Evolutionary conservation across 2,113 vertebrate genomes (phyloP), one percentile per base, ranked within the genome.

Genomic region (Lepus timidus): DNA sequence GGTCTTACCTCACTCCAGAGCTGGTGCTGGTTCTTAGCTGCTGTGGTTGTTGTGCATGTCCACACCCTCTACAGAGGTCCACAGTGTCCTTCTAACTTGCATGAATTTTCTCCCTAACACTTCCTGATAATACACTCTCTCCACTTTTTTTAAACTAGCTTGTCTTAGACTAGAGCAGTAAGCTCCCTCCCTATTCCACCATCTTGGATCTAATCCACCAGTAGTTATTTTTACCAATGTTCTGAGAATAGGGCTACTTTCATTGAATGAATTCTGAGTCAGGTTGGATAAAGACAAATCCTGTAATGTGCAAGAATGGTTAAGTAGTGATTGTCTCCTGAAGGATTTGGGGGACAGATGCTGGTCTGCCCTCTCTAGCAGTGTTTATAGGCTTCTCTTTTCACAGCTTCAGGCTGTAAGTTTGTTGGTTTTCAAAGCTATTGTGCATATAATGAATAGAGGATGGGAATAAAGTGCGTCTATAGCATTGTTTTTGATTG

Each of bases 401-500:
- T 52, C 67, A 52, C 4, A 96, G 25, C 29, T 76, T 27, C 58
- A 51, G 20, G 9, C 83, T 73, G 31, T 85, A 33, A 67, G 22
- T 31, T 62, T 89, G 16, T 33, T 86, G 49, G 7, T 89, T 71
- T 64, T 80, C 33, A 81, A 88, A n/a, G 31, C 20, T 88, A 55
- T 55, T 12, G 25, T 44, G 27, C 14, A 61, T 22, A 17, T 61
- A 55, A 29, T n/a, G 11, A 67, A 23, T 67, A 25, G 16, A 73
- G 58, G 55, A 33, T 49, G 3, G 27, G 12, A 68, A 61, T 4
- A 49, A 16, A 19, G 36, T 22, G 4, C 22, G 49, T 44, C 44
- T 44, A 44, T 44, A 44, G 44, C 44, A 44, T 44, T 88, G n/a
- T 31, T 93, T 95, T 82, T 87, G 27, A 85, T 76, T 65, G 31